Evolutionary conservation across 1,140 invertebrate genomes (phyloP), one percentile per base, ranked within the genome.

Genomic region (Oppia nitens): DNA sequence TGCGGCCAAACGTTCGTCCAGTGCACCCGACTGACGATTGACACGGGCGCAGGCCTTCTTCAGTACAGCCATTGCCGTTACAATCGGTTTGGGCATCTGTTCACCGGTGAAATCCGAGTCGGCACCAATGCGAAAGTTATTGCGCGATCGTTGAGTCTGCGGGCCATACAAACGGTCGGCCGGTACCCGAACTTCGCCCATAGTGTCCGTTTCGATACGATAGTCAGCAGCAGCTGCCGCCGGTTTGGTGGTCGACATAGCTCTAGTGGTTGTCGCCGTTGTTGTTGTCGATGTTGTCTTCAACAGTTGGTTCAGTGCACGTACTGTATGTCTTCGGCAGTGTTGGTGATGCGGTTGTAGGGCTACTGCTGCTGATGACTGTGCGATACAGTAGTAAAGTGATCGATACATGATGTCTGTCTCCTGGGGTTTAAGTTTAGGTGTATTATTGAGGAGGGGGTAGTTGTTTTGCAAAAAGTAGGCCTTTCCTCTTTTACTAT

Each of bases 81-180:
- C 87, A 0, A 98, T 81, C 17, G 90, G 59, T 28, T 58, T 50
- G 1, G 63, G 63, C 63, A 64, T 65, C 23, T 60, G 63, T 57
- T 64, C 63, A 20, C 40, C 57, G 28, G 51, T 47, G 57, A 56
- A 64, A 57, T 59, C 32, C 17, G 40, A 21, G 21, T 55, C 60
- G 27, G 88, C 93, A 29, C 96, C 95, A 74, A 99, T 98, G 24
- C 92, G 87, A 74, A 99, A 99, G 73, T 98, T 98, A 70, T 93
- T 86, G 47, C 90, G 79, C 9, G 94, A 98, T 62, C 91, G 72
- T 57, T 93, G 82, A 40, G 95, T 98, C 72, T 98, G 93, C 1
- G 93, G 91, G 49, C 96, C 96, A 83, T 98, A 99, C 68, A 95
- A 87, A 69, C 86, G 93, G 65, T 92, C 83, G 57, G 78, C 75